Conservation (phyloP, 1,140 invertebrate genomes). For the Drosophila kohkoa region DNA sequence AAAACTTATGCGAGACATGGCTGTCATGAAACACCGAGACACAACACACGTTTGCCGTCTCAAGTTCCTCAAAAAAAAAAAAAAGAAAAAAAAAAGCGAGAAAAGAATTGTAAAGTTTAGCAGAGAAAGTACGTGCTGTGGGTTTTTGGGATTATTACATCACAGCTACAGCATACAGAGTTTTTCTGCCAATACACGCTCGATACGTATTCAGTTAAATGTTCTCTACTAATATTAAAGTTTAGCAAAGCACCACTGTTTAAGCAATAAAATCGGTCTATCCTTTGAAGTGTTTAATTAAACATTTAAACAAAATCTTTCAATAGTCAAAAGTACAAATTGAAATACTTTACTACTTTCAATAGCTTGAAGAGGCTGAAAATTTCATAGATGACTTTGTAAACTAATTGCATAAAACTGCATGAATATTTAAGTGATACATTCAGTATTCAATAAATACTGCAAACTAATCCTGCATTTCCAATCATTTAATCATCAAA, state of each 20-base stretch:
- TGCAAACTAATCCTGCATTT: too few relatives aligned
- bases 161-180: not conserved
- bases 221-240: not conserved
- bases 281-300: too few relatives aligned
- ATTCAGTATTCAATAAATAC: too few relatives aligned
- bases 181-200: not conserved
- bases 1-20: constrained; percentile 60
- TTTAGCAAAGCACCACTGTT: not conserved
- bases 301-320: too few relatives aligned
- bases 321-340: too few relatives aligned
- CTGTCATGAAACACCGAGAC: constrained; percentile 52
- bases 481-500: too few relatives aligned
- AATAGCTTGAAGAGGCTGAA: too few relatives aligned
- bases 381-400: too few relatives aligned
- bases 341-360: too few relatives aligned
- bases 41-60: constrained; percentile 50
- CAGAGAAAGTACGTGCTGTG: constrained; percentile 62
- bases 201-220: not conserved
- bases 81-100: constrained; percentile 24
- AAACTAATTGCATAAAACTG: too few relatives aligned
- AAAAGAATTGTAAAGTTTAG: constrained; percentile 52
- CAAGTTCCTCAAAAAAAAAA: constrained; percentile 3
- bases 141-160: constrained; percentile 22
- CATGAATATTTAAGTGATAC: too few relatives aligned
- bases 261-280: too few relatives aligned